Conservation (phyloP, 2,888 invertebrate species). For the Mesorhabditis spiculigera region DNA sequence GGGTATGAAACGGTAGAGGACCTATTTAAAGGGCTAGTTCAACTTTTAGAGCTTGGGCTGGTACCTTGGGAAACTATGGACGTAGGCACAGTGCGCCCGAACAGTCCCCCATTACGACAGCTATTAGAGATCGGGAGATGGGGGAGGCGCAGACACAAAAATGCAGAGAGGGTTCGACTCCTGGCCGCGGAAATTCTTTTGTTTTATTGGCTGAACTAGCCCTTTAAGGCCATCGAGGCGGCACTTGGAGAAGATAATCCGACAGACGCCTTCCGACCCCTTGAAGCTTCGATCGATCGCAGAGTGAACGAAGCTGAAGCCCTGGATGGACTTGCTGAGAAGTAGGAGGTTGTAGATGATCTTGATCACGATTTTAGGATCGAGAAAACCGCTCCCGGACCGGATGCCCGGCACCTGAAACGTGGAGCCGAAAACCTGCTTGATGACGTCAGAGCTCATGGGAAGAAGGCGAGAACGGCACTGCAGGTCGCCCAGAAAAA, state of each 20-base stretch:
- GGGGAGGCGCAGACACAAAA: no score
- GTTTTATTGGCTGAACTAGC: no score
- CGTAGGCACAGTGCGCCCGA: no score
- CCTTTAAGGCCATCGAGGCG: no score
- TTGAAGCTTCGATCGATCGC: constrained; percentile 31
- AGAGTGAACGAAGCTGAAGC: constrained; percentile 36
- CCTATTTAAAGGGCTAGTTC: no score
- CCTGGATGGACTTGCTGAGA: constrained; percentile 21
- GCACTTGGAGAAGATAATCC: no score
- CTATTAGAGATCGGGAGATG: no score
- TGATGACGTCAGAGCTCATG: constrained; percentile 34
- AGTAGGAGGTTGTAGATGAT: neutral
- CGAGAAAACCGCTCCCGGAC: constrained; percentile 37
- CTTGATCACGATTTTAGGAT: constrained; percentile 17
- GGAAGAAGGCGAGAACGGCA: constrained; percentile 36
- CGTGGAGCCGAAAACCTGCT: constrained; percentile 39
- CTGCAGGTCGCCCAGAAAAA: constrained; percentile 29
- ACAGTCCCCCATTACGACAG: no score
- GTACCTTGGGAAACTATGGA: no score
- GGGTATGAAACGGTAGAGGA: constrained; percentile 14
- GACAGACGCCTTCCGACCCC: constrained; percentile 24
- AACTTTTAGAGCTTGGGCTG: no score
- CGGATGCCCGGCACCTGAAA: constrained; percentile 43
- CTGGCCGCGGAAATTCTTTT: no score
- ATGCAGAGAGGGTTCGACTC: no score